These are phyloP conservation scores for Quadroppia sp. DNA, from an alignment of 2,888 invertebrate genomes.

Conservation along the genomic window DNA sequence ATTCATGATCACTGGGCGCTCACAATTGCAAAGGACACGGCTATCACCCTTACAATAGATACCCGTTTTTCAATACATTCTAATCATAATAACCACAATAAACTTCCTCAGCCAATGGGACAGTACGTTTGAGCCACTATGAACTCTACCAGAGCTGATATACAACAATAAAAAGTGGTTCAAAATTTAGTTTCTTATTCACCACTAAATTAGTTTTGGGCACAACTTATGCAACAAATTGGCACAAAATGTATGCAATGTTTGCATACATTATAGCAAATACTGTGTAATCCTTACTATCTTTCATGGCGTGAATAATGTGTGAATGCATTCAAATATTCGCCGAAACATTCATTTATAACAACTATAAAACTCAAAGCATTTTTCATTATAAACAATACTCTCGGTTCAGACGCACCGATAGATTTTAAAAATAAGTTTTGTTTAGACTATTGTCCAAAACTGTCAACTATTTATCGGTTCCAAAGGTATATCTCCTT, in stretches of 20 bases:
- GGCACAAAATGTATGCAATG: background rate
- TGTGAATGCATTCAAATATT: background rate
- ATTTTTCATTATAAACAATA: constrained; percentile 33
- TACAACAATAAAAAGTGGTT: background rate
- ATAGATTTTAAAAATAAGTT: background rate
- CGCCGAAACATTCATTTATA: background rate
- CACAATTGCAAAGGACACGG: constrained; percentile 21
- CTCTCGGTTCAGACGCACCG: background rate
- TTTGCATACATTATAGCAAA: background rate
- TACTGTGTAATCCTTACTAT: constrained; percentile 1
- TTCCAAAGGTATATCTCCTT: constrained; percentile 6
- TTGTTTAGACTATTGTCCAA: constrained; percentile 7
- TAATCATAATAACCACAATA: constrained; percentile 31
- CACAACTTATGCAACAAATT: constrained; percentile 20
- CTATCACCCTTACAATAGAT: background rate
- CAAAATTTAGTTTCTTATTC: background rate
- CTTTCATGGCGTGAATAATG: constrained; percentile 26
- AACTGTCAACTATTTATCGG: constrained; percentile 1
- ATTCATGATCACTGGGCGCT: background rate
- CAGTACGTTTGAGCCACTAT: background rate
- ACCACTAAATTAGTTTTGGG: constrained; percentile 2
- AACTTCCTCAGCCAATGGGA: constrained; percentile 4
- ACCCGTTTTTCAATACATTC: background rate
- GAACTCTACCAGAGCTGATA: constrained; percentile 1
- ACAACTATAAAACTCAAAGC: constrained; percentile 15